Percentiles rank a stretch among this genome's conserved stretches.
These are phyloP conservation scores for Encarsia formosa DNA, from an alignment of 2,888 invertebrate genomes.

Conservation along the genomic window DNA sequence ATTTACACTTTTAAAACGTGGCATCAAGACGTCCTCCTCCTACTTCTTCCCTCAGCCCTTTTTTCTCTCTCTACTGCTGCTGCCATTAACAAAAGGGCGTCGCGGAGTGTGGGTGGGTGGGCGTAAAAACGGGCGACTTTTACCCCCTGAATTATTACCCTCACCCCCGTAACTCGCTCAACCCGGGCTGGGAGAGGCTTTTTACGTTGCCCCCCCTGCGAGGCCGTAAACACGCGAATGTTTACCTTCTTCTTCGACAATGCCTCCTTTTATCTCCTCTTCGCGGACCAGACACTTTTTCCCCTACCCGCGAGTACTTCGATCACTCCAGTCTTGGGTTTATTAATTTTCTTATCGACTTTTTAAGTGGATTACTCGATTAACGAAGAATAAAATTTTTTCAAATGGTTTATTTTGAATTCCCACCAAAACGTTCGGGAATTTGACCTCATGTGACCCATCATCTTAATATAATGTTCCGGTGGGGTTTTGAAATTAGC, in stretches of 20 bases:
- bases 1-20: too few relatives aligned
- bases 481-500: too few relatives aligned
- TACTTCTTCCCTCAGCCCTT: too few relatives aligned
- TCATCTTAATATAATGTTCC: too few relatives aligned
- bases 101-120: neutral
- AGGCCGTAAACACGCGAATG: slow-evolving; percentile 15
- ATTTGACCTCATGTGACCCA: too few relatives aligned
- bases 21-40: too few relatives aligned
- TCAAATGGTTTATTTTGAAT: neutral
- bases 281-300: neutral
- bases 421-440: too few relatives aligned
- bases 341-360: too few relatives aligned
- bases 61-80: too few relatives aligned
- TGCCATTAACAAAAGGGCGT: neutral
- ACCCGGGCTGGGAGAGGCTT: neutral
- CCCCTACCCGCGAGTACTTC: neutral
- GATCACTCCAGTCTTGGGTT: too few relatives aligned
- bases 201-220: slow-evolving; percentile 7
- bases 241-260: neutral
- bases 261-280: neutral
- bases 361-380: too few relatives aligned
- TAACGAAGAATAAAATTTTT: too few relatives aligned
- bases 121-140: neutral
- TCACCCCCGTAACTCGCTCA: neutral
- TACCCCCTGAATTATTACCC: neutral